phyloP scores from a whole-genome alignment of 2,888 invertebrate species.

The Melieria picta region DNA sequence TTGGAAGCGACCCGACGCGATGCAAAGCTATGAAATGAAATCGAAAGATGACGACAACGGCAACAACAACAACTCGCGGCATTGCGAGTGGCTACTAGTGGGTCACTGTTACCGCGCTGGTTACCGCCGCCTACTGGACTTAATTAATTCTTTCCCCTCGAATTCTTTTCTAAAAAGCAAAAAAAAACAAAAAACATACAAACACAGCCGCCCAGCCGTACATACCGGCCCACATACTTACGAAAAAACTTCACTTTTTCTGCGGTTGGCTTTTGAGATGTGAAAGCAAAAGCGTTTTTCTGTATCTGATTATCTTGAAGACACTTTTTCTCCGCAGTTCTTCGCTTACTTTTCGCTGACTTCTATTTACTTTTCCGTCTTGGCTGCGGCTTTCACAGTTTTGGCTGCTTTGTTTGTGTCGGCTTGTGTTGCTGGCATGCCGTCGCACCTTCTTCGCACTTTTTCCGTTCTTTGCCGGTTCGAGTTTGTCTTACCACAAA shows the following conservation, averaged over 20 bases:
- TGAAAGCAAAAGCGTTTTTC: conserved; percentile 50
- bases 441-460: conserved; percentile 17
- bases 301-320: conserved; percentile 36
- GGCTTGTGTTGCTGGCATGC: conserved; percentile 6
- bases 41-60: conserved; percentile 24
- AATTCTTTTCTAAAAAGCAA: conserved; percentile 36
- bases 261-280: conserved; percentile 34
- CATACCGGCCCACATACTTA: not conserved
- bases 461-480: not conserved
- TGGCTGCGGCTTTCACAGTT: not conserved
- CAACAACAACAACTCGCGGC: conserved; percentile 10
- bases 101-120: conserved; percentile 61
- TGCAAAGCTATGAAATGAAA: conserved; percentile 18
- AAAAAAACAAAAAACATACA: not conserved
- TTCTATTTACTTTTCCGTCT: not conserved
- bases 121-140: conserved; percentile 15
- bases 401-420: not conserved
- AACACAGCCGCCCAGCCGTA: conserved; percentile 15
- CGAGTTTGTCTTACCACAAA: too few relatives aligned
- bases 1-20: not conserved
- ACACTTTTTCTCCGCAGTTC: conserved; percentile 16
- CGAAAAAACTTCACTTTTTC: conserved; percentile 49
- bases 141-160: conserved; percentile 39
- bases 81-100: conserved; percentile 51
- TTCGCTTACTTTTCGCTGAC: not conserved